Evolutionary conservation across 2,797 vertebrate species (phyloP).

Genomic region (Odontamblyopus lacepedii): DNA sequence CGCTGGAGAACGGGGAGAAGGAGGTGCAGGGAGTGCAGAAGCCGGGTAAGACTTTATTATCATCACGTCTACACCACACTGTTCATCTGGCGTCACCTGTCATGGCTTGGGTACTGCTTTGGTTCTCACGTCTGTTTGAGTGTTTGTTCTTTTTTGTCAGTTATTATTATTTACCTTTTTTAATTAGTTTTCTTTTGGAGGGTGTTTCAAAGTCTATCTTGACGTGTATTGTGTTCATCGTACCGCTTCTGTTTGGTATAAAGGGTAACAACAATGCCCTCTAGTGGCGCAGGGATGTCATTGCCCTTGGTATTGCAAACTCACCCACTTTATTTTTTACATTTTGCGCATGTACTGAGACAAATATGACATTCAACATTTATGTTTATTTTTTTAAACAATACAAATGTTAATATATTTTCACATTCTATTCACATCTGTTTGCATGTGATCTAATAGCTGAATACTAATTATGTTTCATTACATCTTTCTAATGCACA

Average conservation of each 20-base stretch:
- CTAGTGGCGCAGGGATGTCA: neutral
- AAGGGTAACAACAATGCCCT: neutral
- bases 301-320: neutral
- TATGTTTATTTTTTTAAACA: neutral
- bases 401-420: neutral
- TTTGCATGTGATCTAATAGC: neutral
- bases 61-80: constrained; percentile 26
- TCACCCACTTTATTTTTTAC: too few relatives aligned
- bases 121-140: constrained; percentile 10
- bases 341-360: too few relatives aligned
- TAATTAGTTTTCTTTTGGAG: neutral
- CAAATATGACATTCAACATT: too few relatives aligned
- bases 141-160: neutral
- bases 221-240: neutral
- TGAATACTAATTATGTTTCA: too few relatives aligned
- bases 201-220: neutral
- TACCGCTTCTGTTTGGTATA: neutral
- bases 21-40: constrained; percentile 73
- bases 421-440: neutral
- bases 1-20: constrained; percentile 87
- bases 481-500: too few relatives aligned
- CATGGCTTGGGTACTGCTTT: constrained; percentile 24
- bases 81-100: constrained; percentile 22
- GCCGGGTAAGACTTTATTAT: constrained; percentile 80
- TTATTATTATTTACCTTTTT: too few relatives aligned